These are phyloP conservation scores for Dolichoris vasculosae DNA, from an alignment of 1,140 invertebrate genomes.

Conservation along the genomic window DNA sequence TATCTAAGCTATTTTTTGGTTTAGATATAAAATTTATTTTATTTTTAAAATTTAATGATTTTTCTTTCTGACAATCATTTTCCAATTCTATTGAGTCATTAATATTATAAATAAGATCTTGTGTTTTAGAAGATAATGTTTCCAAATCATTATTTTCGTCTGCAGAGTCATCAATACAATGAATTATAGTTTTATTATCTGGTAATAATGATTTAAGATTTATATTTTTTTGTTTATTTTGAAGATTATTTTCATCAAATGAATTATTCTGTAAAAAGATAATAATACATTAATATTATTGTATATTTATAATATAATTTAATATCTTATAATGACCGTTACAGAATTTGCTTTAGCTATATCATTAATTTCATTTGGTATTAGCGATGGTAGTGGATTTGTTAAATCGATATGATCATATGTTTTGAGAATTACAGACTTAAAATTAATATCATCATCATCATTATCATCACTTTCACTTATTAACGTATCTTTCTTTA, in stretches of 20 bases:
- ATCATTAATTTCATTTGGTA: background rate
- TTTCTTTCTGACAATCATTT: background rate
- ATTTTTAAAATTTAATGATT: slow-evolving; percentile 2
- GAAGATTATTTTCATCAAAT: slow-evolving; percentile 35
- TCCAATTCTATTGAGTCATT: background rate
- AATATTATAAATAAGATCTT: background rate
- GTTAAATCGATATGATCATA: slow-evolving; percentile 42
- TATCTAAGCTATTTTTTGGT: background rate
- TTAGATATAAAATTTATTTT: background rate
- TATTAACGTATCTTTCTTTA: background rate
- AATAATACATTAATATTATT: background rate
- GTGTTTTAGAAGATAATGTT: slow-evolving; percentile 9
- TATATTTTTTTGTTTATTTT: background rate
- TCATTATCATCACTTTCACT: slow-evolving; percentile 44
- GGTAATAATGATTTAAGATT: background rate
- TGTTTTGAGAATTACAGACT: background rate
- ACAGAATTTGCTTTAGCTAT: slow-evolving; percentile 33
- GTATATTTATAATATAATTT: background rate
- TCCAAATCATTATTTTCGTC: slow-evolving; percentile 27
- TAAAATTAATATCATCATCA: background rate
- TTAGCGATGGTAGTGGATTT: background rate
- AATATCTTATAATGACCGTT: slow-evolving; percentile 41
- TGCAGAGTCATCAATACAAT: background rate
- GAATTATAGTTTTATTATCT: background rate
- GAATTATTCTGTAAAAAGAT: slow-evolving; percentile 46